Percentiles rank a stretch among this genome's conserved stretches.
Conservation (phyloP, 2,797 vertebrate genomes). For the Falco cherrug region DNA sequence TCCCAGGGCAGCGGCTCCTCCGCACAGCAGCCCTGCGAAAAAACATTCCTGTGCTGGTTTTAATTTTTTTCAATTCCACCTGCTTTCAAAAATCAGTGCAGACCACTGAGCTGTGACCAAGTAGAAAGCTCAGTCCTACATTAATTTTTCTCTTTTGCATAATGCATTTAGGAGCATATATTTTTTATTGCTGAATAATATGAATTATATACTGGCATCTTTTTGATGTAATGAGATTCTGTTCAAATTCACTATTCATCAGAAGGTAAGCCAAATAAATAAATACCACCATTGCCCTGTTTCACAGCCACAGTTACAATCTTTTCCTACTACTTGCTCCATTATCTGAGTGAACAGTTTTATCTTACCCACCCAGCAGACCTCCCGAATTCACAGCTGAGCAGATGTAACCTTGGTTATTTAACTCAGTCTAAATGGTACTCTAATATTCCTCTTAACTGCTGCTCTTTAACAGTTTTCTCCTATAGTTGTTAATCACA, state of each 20-base stretch:
- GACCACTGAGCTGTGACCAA: constrained; percentile 1
- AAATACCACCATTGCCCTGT: not conserved
- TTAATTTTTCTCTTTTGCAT: constrained; percentile 3
- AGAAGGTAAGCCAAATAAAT: not conserved
- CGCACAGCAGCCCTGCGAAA: not conserved
- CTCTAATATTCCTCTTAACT: constrained; percentile 56
- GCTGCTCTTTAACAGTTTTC: constrained; percentile 51
- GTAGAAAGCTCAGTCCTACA: not conserved
- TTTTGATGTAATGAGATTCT: not conserved
- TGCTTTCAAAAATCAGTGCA: not conserved
- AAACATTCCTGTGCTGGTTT: not conserved
- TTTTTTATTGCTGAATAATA: constrained; percentile 9
- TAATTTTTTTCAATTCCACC: not conserved
- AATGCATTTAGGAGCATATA: not conserved
- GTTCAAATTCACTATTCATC: not conserved
- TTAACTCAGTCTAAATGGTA: constrained; percentile 35
- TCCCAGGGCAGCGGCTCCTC: not conserved
- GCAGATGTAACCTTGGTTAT: constrained; percentile 17
- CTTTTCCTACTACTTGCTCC: not conserved
- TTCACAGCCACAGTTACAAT: not conserved
- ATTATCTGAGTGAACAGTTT: not conserved
- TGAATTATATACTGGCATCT: not conserved
- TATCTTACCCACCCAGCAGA: not conserved
- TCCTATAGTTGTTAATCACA: constrained; percentile 65
- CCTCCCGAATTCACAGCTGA: not conserved